A percentile compares a stretch with the other conserved stretches of the same genome.
Conservation (phyloP, 2,113 vertebrate species). For the Athene noctua region DNA sequence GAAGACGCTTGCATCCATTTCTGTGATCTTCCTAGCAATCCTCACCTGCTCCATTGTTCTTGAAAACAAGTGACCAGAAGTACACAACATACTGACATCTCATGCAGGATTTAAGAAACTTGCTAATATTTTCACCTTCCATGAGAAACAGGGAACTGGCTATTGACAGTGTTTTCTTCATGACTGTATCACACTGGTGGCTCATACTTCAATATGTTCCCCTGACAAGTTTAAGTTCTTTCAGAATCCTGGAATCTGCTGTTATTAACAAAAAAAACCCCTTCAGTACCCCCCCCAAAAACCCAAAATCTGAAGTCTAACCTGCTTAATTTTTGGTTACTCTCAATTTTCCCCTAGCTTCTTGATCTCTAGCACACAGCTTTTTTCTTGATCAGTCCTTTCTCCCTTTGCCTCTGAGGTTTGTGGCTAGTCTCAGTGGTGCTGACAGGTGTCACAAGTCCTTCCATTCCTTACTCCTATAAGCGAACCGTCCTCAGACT, state of each 20-base stretch:
- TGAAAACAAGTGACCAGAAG: background rate
- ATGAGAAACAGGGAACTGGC: background rate
- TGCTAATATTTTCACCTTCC: background rate
- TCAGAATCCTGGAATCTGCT: background rate
- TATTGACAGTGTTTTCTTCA: background rate
- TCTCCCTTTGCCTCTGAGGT: background rate
- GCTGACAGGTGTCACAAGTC: background rate
- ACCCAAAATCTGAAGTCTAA: background rate
- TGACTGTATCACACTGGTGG: background rate
- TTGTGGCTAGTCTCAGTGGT: background rate
- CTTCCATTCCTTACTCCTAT: background rate
- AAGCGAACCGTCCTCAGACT: background rate
- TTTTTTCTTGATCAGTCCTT: background rate
- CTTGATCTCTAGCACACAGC: background rate
- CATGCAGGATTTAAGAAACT: background rate
- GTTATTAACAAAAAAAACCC: background rate
- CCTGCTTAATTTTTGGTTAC: background rate
- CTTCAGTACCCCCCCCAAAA: rapidly evolving
- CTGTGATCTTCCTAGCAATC: background rate
- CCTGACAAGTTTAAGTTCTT: background rate
- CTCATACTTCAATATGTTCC: background rate
- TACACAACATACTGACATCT: background rate
- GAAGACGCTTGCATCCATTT: background rate
- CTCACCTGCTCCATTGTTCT: background rate
- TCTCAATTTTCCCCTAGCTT: background rate